Evolutionary conservation across 2,888 invertebrate genomes (phyloP).

Genomic region (Miltochrista miniata): DNA sequence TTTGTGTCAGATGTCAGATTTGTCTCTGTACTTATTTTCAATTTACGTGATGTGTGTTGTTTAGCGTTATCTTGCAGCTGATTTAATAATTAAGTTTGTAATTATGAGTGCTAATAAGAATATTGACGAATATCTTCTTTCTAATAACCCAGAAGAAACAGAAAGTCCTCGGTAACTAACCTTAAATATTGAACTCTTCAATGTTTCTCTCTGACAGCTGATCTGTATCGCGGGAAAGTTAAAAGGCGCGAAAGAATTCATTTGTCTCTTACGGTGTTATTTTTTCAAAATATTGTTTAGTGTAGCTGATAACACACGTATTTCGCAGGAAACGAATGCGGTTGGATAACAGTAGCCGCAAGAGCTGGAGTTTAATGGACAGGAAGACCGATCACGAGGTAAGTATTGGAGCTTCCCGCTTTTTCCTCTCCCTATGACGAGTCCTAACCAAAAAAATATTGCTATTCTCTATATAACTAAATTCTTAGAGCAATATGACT

Average conservation of each 20-base stretch:
- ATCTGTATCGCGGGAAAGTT: conserved; percentile 74
- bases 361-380: conserved; percentile 78
- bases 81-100: conserved; percentile 22
- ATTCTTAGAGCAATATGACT: neutral
- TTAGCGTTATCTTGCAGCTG: conserved; percentile 10
- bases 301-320: conserved; percentile 27
- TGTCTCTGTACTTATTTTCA: neutral
- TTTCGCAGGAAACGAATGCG: conserved; percentile 67
- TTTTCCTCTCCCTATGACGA: conserved; percentile 36
- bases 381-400: conserved; percentile 74
- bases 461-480: neutral
- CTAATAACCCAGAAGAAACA: conserved; percentile 46
- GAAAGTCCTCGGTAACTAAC: conserved; percentile 66
- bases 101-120: conserved; percentile 56
- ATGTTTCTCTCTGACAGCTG: conserved; percentile 70
- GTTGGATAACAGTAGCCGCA: conserved; percentile 57
- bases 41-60: conserved; percentile 13
- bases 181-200: conserved; percentile 28
- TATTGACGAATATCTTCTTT: conserved; percentile 51
- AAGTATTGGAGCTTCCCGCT: conserved; percentile 56
- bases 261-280: conserved; percentile 15
- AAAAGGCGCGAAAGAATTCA: conserved; percentile 67
- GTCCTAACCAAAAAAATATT: neutral
- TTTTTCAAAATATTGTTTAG: conserved; percentile 9
- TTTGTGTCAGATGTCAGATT: too few relatives aligned